Evolutionary conservation across 2,113 vertebrate genomes (phyloP), one percentile per base, ranked within the genome.

Genomic region (Sarotherodon lohbergeri): DNA sequence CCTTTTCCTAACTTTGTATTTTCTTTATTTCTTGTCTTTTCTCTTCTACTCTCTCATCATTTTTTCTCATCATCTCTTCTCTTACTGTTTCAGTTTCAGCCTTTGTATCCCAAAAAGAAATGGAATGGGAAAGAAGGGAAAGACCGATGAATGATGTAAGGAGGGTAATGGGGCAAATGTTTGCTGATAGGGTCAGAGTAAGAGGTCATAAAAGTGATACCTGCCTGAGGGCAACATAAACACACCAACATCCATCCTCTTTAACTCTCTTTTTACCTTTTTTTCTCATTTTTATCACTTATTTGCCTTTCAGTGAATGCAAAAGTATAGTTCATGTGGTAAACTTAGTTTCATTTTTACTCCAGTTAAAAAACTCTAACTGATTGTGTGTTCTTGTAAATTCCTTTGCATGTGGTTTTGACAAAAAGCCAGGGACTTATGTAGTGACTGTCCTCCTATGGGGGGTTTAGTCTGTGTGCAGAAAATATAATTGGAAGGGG

Each of bases 191-290:
- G 32, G 50, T 71, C 78, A 66, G 32, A 55, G 50, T 50, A 59
- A 84, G 27, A 86, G 73, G 29, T 50, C 71, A 50, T 50, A 78
- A 78, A 19, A 52, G 73, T 78, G 12, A 79, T 46, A 36, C 43
- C n/a, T 59, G 55, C 89, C 76, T 71, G 9, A 86, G 68, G 87
- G 81, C 57, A 82, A 89, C 79, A 86, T 78, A 78, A 78, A 78
- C 32, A 80, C 12, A 50, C 29, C 73, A 12, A 54, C n/a, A 10
- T 19, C 32, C 22, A 34, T 83, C 13, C 39, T 59, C 7, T 27
- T 78, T 19, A 29, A 13, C 16, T 3, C 10, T 8, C 13, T 43
- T 84, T 50, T 80, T 57, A 14, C 29, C 9, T 76, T 29, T 19
- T 27, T 76, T 76, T 50, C 24, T 73, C 5, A 46, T 48, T 29